phyloP scores from a whole-genome alignment of 2,888 invertebrate species.

The Pharmacophagus antenor region DNA sequence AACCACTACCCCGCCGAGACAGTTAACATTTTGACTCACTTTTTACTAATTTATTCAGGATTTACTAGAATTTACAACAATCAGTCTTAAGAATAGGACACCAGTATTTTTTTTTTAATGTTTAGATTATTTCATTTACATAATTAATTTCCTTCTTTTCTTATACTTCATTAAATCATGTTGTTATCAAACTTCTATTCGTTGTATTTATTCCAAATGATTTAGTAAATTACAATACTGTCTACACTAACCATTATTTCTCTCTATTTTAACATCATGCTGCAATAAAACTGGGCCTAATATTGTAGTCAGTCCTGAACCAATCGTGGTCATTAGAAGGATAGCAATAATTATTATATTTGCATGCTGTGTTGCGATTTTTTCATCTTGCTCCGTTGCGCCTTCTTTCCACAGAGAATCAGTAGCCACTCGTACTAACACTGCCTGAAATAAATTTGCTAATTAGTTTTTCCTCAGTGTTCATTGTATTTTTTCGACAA shows the following conservation, averaged over 20 bases:
- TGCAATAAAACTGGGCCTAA: conserved; percentile 68
- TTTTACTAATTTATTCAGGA: no score
- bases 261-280: conserved; percentile 60
- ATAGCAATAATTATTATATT: conserved; percentile 76
- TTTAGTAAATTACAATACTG: not conserved
- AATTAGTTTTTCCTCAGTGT: conserved; percentile 27
- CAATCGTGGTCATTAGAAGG: conserved; percentile 64
- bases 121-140: not conserved
- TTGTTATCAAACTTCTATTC: not conserved
- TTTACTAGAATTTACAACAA: no score
- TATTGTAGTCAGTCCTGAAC: conserved; percentile 62
- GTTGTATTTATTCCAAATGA: not conserved
- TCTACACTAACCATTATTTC: conserved; percentile 55
- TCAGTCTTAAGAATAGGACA: no score
- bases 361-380: conserved; percentile 63
- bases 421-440: conserved; percentile 67
- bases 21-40: not conserved
- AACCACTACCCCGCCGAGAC: no score
- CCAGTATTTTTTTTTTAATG: not conserved
- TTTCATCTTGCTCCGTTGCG: conserved; percentile 54
- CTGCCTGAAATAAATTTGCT: conserved; percentile 60
- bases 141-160: not conserved
- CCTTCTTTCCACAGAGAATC: conserved; percentile 65
- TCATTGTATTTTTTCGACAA: conserved; percentile 15
- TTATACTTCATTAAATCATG: not conserved